Conservation (phyloP, 2,888 invertebrate species). For the Ametastegia equiseti region DNA sequence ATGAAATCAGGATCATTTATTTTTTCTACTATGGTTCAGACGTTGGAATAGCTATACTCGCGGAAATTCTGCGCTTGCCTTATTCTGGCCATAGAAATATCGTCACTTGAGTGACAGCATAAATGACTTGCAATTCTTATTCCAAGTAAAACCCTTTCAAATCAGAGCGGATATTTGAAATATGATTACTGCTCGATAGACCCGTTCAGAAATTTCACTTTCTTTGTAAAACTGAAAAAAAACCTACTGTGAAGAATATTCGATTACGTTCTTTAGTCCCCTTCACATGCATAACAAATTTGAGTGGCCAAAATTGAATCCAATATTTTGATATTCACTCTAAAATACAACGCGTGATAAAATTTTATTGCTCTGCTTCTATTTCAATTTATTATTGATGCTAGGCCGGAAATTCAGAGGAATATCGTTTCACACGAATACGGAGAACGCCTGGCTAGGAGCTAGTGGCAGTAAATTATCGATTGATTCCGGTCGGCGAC, state of each 20-base stretch:
- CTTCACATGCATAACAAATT: not conserved
- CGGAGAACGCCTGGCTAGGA: not conserved
- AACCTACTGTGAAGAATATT: not conserved
- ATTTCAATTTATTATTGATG: not conserved
- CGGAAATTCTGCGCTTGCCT: not conserved
- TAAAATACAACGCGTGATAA: too few relatives aligned
- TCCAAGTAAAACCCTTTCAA: not conserved
- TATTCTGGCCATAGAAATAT: not conserved
- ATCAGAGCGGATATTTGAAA: not conserved
- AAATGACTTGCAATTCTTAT: not conserved
- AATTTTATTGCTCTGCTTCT: not conserved
- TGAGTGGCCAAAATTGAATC: too few relatives aligned
- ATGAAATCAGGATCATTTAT: not conserved
- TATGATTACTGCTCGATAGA: not conserved
- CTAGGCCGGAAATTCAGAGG: not conserved
- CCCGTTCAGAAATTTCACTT: not conserved
- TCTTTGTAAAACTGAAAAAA: not conserved
- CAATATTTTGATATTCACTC: not conserved
- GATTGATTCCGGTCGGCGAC: not conserved
- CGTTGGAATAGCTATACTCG: not conserved
- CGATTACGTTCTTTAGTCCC: not conserved
- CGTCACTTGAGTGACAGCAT: not conserved
- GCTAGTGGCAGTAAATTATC: conserved; percentile 7
- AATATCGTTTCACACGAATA: not conserved
- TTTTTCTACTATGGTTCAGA: not conserved